These are phyloP conservation scores for Hofmannophila pseudospretella DNA, from an alignment of 2,888 invertebrate genomes.

Conservation along the genomic window DNA sequence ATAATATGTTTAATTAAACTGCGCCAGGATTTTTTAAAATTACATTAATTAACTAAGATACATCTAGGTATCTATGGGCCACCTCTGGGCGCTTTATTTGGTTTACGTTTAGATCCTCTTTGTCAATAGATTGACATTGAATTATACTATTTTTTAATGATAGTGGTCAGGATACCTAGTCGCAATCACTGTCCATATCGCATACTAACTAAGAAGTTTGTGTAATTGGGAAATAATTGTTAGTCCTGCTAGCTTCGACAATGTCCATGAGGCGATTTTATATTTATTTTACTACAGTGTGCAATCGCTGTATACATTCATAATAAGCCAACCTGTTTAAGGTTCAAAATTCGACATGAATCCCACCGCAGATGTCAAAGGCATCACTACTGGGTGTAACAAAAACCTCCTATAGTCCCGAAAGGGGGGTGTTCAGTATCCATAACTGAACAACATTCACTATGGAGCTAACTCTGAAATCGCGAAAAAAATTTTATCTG, in stretches of 20 bases:
- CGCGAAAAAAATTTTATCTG: too few species aligned
- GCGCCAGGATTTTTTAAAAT: not conserved
- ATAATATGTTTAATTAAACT: constrained; percentile 7
- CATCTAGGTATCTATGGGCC: not conserved
- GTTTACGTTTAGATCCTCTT: not conserved
- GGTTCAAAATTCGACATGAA: too few species aligned
- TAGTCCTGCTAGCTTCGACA: constrained; percentile 9
- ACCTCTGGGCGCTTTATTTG: too few species aligned
- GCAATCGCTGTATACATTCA: too few species aligned
- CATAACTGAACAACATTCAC: too few species aligned
- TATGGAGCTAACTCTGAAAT: too few species aligned
- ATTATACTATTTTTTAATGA: constrained; percentile 1
- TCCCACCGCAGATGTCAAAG: too few species aligned
- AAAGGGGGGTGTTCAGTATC: too few species aligned
- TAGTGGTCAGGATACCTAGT: too few species aligned
- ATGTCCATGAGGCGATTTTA: not conserved
- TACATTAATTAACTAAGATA: not conserved
- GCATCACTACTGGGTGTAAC: too few species aligned
- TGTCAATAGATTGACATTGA: constrained; percentile 3
- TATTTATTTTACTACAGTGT: not conserved
- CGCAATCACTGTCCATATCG: not conserved
- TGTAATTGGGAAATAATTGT: not conserved
- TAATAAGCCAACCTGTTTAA: too few species aligned
- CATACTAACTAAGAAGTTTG: not conserved
- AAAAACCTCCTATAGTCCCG: too few species aligned